A percentile compares a stretch with the other conserved stretches of the same genome.
Conservation (phyloP, 1,140 invertebrate species). For the Portunus trituberculatus region DNA sequence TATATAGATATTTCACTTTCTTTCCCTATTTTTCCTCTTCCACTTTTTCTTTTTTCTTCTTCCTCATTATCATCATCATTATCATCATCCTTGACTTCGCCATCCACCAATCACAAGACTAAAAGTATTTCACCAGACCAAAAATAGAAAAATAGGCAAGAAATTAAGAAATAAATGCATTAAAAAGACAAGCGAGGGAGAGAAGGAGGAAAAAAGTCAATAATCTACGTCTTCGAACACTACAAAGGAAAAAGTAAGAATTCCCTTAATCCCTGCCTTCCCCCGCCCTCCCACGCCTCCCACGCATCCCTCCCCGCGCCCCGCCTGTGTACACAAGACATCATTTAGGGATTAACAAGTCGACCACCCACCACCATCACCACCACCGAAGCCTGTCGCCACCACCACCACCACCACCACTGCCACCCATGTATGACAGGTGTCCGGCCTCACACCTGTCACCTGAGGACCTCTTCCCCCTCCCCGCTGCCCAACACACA, state of each 20-base stretch:
- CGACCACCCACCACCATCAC: constrained; percentile 4
- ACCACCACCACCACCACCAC: constrained; percentile 17
- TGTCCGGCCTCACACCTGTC: background rate
- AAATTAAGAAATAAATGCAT: background rate
- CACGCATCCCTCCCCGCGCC: background rate
- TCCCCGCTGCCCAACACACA: background rate
- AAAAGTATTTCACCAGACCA: background rate
- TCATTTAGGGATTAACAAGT: constrained; percentile 42
- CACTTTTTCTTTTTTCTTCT: background rate
- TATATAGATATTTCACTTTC: no score
- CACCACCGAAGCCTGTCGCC: background rate
- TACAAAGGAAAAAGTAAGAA: background rate
- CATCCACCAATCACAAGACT: background rate
- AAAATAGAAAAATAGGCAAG: background rate
- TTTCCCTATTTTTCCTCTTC: background rate
- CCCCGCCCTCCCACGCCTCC: background rate
- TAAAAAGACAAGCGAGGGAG: no score
- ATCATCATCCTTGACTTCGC: background rate
- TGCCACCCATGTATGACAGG: background rate
- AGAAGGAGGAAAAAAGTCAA: background rate
- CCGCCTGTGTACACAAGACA: constrained; percentile 42
- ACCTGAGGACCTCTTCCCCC: no score
- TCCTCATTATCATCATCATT: background rate
- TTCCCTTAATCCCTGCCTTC: background rate
- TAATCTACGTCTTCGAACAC: background rate